These are phyloP conservation scores for Anodontia alba DNA, from an alignment of 2,888 invertebrate species.

Conservation along the genomic window DNA sequence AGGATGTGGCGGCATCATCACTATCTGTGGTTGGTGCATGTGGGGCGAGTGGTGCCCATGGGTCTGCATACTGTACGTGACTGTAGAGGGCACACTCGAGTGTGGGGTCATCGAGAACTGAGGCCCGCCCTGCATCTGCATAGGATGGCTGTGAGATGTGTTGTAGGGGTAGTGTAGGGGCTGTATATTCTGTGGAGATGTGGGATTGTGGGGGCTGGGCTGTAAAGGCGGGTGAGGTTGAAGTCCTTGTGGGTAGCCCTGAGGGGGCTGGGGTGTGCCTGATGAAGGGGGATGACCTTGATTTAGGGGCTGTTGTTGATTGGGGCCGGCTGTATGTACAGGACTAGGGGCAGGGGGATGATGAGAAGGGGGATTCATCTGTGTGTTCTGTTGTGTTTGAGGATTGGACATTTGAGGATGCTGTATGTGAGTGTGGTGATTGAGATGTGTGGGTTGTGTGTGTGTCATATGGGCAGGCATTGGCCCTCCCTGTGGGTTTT, in stretches of 20 bases:
- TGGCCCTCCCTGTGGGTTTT: constrained; percentile 59
- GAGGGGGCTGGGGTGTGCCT: constrained; percentile 71
- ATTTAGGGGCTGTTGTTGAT: constrained; percentile 56
- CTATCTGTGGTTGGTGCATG: constrained; percentile 64
- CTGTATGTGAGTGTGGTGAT: constrained; percentile 39
- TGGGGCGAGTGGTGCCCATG: constrained; percentile 50
- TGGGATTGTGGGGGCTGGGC: constrained; percentile 74
- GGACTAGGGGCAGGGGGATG: constrained; percentile 70
- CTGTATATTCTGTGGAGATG: constrained; percentile 66
- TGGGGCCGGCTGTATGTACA: constrained; percentile 49
- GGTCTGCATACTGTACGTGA: constrained; percentile 54
- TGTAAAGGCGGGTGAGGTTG: constrained; percentile 71
- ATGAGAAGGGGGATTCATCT: constrained; percentile 62
- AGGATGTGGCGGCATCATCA: constrained; percentile 69
- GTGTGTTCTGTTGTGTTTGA: constrained; percentile 41
- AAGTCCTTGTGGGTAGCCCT: constrained; percentile 57
- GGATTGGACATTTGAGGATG: constrained; percentile 44
- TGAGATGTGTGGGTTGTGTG: constrained; percentile 49
- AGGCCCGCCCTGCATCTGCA: constrained; percentile 57
- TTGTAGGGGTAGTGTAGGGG: constrained; percentile 39
- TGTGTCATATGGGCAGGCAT: constrained; percentile 64
- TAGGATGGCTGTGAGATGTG: constrained; percentile 36
- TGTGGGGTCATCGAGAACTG: constrained; percentile 49
- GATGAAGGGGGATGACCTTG: constrained; percentile 71
- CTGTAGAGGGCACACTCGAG: constrained; percentile 50